Percentiles rank a stretch among this genome's conserved stretches.
These are phyloP conservation scores for Meta bourneti DNA, from an alignment of 2,888 invertebrate genomes.

Conservation along the genomic window DNA sequence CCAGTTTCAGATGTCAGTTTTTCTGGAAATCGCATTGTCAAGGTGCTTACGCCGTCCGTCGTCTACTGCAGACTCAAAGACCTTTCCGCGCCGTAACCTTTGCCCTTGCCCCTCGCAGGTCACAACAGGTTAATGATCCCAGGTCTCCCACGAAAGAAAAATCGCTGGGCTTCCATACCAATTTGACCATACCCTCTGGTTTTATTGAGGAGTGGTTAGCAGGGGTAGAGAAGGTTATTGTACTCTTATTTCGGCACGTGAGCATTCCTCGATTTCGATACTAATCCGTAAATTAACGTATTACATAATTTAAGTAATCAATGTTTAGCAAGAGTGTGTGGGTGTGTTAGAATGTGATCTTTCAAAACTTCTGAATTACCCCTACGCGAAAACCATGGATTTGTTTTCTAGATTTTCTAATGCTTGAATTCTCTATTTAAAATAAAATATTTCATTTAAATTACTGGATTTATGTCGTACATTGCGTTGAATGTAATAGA, in stretches of 20 bases:
- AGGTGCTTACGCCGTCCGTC: not conserved
- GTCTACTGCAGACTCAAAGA: slow-evolving; percentile 16
- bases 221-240: slow-evolving; percentile 22
- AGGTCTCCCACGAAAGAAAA: slow-evolving; percentile 41
- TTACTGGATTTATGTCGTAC: too few species aligned
- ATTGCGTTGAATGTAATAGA: too few species aligned
- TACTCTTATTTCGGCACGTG: slow-evolving; percentile 16
- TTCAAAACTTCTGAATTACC: too few species aligned
- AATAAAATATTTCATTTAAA: too few species aligned
- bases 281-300: too few species aligned
- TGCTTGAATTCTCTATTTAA: too few species aligned
- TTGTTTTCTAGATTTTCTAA: too few species aligned
- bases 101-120: slow-evolving; percentile 44
- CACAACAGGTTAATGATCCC: slow-evolving; percentile 73
- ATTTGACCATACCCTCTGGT: slow-evolving; percentile 60
- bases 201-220: slow-evolving; percentile 49
- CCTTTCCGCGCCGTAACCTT: slow-evolving; percentile 47
- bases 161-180: slow-evolving; percentile 34
- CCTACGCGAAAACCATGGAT: too few species aligned
- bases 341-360: too few species aligned
- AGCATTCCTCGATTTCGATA: too few species aligned
- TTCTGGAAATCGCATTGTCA: slow-evolving; percentile 20
- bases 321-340: too few species aligned
- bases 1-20: slow-evolving; percentile 22
- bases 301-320: too few species aligned